These are phyloP conservation scores for Parnassius smintheus DNA, from an alignment of 2,888 invertebrate species.

Conservation along the genomic window DNA sequence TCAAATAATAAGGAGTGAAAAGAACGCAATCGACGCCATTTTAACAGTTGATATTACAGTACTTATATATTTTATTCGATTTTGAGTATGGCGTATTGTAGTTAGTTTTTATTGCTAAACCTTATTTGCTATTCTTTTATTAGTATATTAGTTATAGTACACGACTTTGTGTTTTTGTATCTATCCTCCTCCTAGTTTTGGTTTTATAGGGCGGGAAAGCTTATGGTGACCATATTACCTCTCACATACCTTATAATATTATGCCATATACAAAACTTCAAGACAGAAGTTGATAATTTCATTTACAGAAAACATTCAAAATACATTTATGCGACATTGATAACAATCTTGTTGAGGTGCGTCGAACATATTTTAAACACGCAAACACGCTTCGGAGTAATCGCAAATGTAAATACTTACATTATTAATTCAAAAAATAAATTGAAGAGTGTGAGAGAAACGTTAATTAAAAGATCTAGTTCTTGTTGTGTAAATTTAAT, in stretches of 20 bases:
- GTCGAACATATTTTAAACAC: conserved; percentile 36
- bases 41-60: too few species aligned
- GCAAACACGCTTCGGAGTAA: conserved; percentile 37
- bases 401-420: conserved; percentile 32
- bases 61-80: too few species aligned
- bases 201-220: too few species aligned
- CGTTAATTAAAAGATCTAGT: conserved; percentile 56
- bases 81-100: too few species aligned
- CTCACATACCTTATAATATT: background rate
- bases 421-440: conserved; percentile 53
- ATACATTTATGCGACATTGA: conserved; percentile 18
- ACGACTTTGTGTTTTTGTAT: too few species aligned
- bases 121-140: too few species aligned
- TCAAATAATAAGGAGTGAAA: too few species aligned
- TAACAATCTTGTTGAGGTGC: conserved; percentile 14
- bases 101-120: too few species aligned
- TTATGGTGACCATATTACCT: too few species aligned
- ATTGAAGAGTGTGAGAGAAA: conserved; percentile 53
- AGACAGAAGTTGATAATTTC: conserved; percentile 1
- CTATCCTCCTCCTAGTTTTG: too few species aligned
- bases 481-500: conserved; percentile 19
- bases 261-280: background rate
- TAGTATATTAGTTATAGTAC: too few species aligned
- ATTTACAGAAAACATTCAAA: conserved; percentile 7
- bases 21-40: too few species aligned